phyloP scores from a whole-genome alignment of 2,113 vertebrate species.

The Corynorhinus townsendii region DNA sequence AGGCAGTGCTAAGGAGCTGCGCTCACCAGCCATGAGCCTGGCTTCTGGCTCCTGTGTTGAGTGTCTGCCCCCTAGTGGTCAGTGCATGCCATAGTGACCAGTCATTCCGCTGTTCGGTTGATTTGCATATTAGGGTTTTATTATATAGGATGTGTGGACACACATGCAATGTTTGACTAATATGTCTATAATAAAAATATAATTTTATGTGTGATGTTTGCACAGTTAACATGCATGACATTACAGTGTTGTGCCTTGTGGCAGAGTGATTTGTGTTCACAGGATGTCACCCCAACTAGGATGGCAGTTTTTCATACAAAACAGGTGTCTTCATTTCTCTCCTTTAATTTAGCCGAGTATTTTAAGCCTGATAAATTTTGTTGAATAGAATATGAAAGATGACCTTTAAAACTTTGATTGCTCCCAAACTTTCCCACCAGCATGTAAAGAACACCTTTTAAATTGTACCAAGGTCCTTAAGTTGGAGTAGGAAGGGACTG shows the following conservation, averaged over 20 bases:
- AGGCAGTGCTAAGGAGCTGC: no score
- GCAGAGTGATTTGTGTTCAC: not conserved
- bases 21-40: no score
- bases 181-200: not conserved
- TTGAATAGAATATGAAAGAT: not conserved
- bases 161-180: not conserved
- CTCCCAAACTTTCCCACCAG: not conserved
- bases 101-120: accelerated
- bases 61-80: no score
- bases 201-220: not conserved
- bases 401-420: not conserved
- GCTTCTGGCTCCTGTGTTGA: no score
- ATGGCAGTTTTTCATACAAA: not conserved
- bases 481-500: not conserved
- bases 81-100: no score
- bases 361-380: not conserved
- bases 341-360: no score
- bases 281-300: not conserved
- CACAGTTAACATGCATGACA: not conserved
- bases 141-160: not conserved
- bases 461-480: not conserved
- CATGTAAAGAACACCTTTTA: not conserved
- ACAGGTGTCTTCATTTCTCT: not conserved
- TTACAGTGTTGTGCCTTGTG: not conserved
- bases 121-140: no score